Conservation (phyloP, 2,113 vertebrate species). For the Aphyosemion australe region DNA sequence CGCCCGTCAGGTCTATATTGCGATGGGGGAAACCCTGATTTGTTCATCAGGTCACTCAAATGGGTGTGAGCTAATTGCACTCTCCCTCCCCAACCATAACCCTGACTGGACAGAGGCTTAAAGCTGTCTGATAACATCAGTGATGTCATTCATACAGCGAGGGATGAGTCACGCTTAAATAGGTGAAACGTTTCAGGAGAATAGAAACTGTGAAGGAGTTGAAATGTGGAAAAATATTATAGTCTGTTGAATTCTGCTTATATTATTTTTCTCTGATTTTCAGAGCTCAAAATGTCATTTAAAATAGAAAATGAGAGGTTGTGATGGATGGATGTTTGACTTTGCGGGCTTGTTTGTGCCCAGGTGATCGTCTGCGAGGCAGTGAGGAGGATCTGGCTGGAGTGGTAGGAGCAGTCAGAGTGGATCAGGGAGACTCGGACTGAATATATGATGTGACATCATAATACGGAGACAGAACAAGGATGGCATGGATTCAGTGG, state of each 20-base stretch:
- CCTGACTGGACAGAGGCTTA: no score
- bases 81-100: slow-evolving; percentile 16
- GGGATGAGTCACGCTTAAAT: slow-evolving; percentile 45
- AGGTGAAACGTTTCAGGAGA: slow-evolving; percentile 17
- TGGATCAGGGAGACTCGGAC: slow-evolving; percentile 86
- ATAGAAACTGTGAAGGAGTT: not conserved
- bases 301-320: no score
- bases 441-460: slow-evolving; percentile 65
- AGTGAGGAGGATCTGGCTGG: slow-evolving; percentile 86
- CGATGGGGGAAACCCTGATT: no score
- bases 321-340: slow-evolving; percentile 6
- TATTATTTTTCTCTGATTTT: no score
- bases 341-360: slow-evolving; percentile 6
- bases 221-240: not conserved
- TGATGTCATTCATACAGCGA: slow-evolving; percentile 31
- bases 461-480: not conserved
- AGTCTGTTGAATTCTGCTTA: not conserved
- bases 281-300: not conserved
- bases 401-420: slow-evolving; percentile 77
- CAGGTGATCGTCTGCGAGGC: slow-evolving; percentile 91
- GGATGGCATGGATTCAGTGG: not conserved
- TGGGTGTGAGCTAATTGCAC: slow-evolving; percentile 62
- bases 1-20: no score
- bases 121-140: slow-evolving; percentile 37
- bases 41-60: slow-evolving; percentile 7